phyloP scores from a whole-genome alignment of 2,113 vertebrate genomes.

The Eclectus roratus region DNA sequence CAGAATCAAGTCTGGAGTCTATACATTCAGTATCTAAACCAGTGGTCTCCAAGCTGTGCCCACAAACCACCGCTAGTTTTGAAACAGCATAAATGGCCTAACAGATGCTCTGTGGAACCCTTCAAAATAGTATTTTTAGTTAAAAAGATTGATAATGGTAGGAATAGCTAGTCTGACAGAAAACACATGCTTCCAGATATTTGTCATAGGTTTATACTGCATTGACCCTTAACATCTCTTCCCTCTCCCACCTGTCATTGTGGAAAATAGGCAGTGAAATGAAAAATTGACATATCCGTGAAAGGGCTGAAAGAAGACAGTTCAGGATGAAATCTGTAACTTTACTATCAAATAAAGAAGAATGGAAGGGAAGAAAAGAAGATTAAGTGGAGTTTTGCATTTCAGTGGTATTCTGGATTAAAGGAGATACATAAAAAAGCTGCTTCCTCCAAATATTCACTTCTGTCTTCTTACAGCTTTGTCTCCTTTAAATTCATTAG shows the following conservation, averaged over 20 bases:
- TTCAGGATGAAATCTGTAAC: not conserved
- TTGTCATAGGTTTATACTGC: not conserved
- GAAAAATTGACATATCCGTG: accelerated
- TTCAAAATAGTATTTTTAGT: not conserved
- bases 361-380: not conserved
- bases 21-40: not conserved
- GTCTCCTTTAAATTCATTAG: not conserved
- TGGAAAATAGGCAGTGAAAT: not conserved
- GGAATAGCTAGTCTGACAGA: not conserved
- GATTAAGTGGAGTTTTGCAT: not conserved
- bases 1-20: not conserved
- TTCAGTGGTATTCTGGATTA: not conserved
- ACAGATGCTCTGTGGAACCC: not conserved
- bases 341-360: not conserved
- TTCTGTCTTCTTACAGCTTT: not conserved
- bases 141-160: not conserved
- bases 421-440: not conserved
- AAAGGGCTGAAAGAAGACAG: not conserved
- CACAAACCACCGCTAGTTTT: not conserved
- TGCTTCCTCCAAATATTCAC: not conserved
- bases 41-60: not conserved
- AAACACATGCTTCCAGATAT: not conserved
- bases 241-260: not conserved
- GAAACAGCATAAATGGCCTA: not conserved
- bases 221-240: not conserved